Evolutionary conservation across 2,113 vertebrate genomes (phyloP).

Genomic region (Lycaon pictus): DNA sequence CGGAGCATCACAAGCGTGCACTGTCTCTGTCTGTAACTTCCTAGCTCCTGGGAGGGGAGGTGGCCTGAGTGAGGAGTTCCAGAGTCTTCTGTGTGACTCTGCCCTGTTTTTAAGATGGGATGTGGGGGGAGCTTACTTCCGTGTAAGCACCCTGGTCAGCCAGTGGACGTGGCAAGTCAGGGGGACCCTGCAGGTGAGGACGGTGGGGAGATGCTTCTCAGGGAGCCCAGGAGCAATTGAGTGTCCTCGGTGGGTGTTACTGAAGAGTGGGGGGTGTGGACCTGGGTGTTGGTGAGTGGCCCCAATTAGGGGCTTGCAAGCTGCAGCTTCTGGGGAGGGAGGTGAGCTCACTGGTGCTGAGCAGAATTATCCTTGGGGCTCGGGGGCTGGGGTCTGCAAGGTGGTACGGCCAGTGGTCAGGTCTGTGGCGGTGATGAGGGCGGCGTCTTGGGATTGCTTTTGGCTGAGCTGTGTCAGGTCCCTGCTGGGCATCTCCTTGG

Average conservation of each 20-base stretch:
- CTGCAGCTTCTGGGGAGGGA: fast-evolving
- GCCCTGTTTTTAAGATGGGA: fast-evolving
- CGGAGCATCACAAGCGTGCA: neutral
- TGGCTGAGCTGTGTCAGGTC: fast-evolving
- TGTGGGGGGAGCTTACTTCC: fast-evolving
- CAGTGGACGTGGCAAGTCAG: neutral
- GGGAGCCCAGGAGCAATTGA: neutral
- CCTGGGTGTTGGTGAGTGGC: too few species aligned
- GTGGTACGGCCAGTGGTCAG: neutral
- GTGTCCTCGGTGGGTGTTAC: too few species aligned
- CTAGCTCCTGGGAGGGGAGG: neutral
- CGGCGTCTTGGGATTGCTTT: neutral
- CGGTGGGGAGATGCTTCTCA: neutral
- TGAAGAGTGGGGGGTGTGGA: too few species aligned
- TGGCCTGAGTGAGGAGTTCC: neutral
- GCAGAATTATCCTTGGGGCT: neutral
- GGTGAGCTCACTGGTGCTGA: neutral
- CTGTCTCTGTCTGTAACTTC: neutral
- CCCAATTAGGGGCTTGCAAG: neutral
- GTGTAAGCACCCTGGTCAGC: neutral
- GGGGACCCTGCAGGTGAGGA: neutral
- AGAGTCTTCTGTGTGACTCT: neutral
- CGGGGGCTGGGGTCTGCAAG: neutral
- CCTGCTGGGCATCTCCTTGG: fast-evolving
- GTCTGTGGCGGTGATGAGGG: neutral